These are phyloP conservation scores for Canis aureus DNA, from an alignment of 2,113 vertebrate species.

Conservation along the genomic window DNA sequence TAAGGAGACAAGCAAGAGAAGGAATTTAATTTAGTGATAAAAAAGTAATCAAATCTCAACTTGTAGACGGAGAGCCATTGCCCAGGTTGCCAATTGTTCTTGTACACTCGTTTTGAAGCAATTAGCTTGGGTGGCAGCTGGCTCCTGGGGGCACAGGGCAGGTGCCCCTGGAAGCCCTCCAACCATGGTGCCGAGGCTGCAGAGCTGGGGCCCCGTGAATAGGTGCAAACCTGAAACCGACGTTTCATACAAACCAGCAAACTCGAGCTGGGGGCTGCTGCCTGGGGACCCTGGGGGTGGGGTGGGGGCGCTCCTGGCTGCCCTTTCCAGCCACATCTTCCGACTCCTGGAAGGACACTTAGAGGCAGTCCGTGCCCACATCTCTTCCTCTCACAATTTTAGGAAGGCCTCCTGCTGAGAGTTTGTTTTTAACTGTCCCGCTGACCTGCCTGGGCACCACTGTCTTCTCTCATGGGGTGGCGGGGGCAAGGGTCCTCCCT, in stretches of 20 bases:
- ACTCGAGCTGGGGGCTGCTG: neutral
- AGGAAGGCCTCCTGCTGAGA: neutral
- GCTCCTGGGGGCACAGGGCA: neutral
- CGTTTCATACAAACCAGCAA: neutral
- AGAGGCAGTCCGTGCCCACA: fast-evolving
- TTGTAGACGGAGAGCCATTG: slow-evolving; percentile 70
- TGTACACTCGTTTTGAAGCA: slow-evolving; percentile 69
- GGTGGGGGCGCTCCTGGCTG: neutral
- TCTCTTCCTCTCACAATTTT: neutral
- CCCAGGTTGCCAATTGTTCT: slow-evolving; percentile 68
- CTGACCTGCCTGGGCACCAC: fast-evolving
- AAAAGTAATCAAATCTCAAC: slow-evolving; percentile 83
- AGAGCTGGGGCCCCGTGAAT: fast-evolving
- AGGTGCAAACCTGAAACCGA: fast-evolving
- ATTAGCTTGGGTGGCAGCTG: slow-evolving; percentile 49
- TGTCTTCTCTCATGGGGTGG: neutral
- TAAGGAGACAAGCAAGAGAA: slow-evolving; percentile 54
- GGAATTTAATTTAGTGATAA: slow-evolving; percentile 80
- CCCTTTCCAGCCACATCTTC: neutral
- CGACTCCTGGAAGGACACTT: neutral
- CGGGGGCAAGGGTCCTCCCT: fast-evolving
- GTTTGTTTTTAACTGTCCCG: neutral
- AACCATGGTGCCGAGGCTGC: fast-evolving
- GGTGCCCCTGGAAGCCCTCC: neutral
- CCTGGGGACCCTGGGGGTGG: neutral